Base-by-base conservation (phyloP, 2,888 invertebrate species). In the Apocheima hispidaria region DNA sequence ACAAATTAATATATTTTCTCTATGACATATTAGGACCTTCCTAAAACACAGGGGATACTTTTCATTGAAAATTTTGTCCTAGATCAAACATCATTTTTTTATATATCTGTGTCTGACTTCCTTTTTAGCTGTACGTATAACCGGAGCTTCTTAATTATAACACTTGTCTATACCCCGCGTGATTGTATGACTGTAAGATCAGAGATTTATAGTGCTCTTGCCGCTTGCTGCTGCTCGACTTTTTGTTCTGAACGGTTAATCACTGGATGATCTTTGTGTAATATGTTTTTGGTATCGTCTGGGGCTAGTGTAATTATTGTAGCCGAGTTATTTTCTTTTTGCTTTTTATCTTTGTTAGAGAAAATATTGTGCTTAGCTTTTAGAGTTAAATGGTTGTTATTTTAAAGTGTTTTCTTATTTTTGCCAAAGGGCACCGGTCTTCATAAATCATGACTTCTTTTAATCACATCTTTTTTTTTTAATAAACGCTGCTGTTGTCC, bases 191-290 rank as follows among this genome's bases (percentile, higher is more conserved):
- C 74, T 85, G 82, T 77, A 81, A 74, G 78, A 75, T 57, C 41
- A 75, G 82, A 90, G 91, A 92, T 92, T 91, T 92, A 91, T 91
- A 82, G 85, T 87, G 78, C 86, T 84, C 86, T 86, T 84, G 80
- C 85, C 82, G 84, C 79, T 86, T 84, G 83, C 84, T 82, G 82
- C 79, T 81, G 79, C 67, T 73, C 72, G 79, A 82, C 84, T 89
- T 90, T 90, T 91, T 91, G 86, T 88, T 88, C 83, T 79, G 75
- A 74, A 79, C 82, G 84, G 85, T 90, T 91, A 90, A 91, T 91
- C 89, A 89, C 86, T 81, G 79, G 79, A 83, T 84, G 86, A 88
- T 90, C 86, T 86, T 75, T 77, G 66, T 74, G 78, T 88, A 89
- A 89, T 88, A 83, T 80, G 83, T 79, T 85, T 86, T 87, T 78